Evolutionary conservation across 2,888 invertebrate species (phyloP).

Genomic region (Oxyteleia sp.): DNA sequence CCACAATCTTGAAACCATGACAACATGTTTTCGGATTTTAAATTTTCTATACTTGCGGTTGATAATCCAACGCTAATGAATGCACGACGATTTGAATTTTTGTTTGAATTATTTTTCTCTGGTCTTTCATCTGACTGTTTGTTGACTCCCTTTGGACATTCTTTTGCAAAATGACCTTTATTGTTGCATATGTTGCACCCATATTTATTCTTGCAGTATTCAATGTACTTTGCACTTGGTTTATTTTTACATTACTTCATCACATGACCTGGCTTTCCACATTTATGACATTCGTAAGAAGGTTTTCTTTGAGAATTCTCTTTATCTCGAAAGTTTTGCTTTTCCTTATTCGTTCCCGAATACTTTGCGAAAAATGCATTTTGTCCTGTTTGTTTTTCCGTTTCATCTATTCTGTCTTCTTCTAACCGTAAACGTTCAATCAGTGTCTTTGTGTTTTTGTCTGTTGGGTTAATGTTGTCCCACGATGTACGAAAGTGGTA

Average conservation of each 20-base stretch:
- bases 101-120: neutral
- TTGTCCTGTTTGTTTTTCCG: conserved; percentile 11
- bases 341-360: too few species aligned
- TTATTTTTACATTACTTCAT: conserved; percentile 74
- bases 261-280: conserved; percentile 74
- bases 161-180: conserved; percentile 39
- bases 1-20: conserved; percentile 50
- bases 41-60: neutral
- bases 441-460: conserved; percentile 52
- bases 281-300: conserved; percentile 39
- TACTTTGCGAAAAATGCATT: conserved; percentile 7
- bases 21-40: neutral
- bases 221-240: conserved; percentile 64
- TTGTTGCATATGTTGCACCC: conserved; percentile 18
- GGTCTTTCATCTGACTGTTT: neutral
- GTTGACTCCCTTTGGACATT: conserved; percentile 27
- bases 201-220: conserved; percentile 34
- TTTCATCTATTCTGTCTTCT: conserved; percentile 68
- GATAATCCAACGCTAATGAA: conserved; percentile 22
- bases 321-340: neutral
- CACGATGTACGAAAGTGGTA: conserved; percentile 75
- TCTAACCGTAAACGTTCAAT: conserved; percentile 55
- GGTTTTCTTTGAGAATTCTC: too few species aligned
- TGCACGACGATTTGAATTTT: conserved; percentile 20
- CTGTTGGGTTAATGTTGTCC: conserved; percentile 67